Conservation (phyloP, 2,113 vertebrate genomes). For the Rhizomys pruinosus region DNA sequence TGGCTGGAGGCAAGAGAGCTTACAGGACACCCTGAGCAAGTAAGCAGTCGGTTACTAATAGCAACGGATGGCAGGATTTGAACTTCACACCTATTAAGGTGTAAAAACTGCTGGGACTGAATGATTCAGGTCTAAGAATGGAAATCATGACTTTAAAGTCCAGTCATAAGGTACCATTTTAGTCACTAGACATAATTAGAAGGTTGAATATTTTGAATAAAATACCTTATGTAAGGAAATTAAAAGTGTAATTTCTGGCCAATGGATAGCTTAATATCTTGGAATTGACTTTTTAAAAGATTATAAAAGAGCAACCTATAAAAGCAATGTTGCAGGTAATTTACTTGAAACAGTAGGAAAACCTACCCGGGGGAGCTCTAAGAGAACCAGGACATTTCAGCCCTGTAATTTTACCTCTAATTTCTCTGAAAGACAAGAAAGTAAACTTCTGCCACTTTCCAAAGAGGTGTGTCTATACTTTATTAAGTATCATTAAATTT, state of each 20-base stretch:
- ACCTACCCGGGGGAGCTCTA: not conserved
- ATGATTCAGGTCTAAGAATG: constrained; percentile 21
- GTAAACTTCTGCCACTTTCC: not conserved
- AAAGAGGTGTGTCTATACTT: not conserved
- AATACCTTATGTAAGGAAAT: not conserved
- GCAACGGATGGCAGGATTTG: not conserved
- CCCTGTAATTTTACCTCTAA: not conserved
- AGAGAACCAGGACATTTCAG: not conserved
- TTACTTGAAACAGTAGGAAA: not conserved
- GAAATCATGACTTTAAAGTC: constrained; percentile 39
- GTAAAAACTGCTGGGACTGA: not conserved
- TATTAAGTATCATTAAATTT: constrained; percentile 7
- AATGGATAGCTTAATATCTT: not conserved
- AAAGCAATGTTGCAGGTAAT: not conserved
- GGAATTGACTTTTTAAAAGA: not conserved
- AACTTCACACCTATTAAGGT: constrained; percentile 37
- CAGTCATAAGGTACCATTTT: constrained; percentile 17
- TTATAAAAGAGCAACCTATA: not conserved
- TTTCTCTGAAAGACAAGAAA: not conserved
- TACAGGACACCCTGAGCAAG: not conserved
- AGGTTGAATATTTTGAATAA: constrained; percentile 36
- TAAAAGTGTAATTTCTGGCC: not conserved
- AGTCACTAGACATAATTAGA: not conserved
- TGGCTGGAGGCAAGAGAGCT: rapidly evolving
- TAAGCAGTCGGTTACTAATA: not conserved